These are phyloP conservation scores for Acleris laterana DNA, from an alignment of 2,888 invertebrate genomes.

Conservation along the genomic window DNA sequence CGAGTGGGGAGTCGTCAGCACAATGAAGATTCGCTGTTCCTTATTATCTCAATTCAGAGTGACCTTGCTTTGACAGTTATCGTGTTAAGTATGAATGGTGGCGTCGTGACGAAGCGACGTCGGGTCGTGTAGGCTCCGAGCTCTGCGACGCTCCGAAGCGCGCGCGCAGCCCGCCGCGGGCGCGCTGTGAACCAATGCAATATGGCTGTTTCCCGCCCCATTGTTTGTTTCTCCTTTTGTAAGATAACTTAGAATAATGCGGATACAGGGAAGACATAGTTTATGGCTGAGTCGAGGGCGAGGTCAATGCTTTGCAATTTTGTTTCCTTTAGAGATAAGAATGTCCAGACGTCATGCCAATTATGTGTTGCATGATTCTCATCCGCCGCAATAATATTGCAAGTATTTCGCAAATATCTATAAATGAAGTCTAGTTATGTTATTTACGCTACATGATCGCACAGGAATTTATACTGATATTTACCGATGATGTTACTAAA, in stretches of 20 bases:
- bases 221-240: constrained; percentile 39
- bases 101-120: constrained; percentile 19
- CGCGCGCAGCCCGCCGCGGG: constrained; percentile 24
- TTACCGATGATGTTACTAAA: too few species aligned
- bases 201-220: constrained; percentile 33
- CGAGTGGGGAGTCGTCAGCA: constrained; percentile 13
- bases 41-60: constrained; percentile 9
- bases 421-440: neutral
- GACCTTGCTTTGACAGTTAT: constrained; percentile 8
- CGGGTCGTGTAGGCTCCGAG: constrained; percentile 17
- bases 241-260: constrained; percentile 33
- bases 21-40: constrained; percentile 29
- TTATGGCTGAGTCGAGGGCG: constrained; percentile 24
- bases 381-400: neutral
- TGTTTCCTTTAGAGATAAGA: constrained; percentile 28
- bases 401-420: constrained; percentile 6
- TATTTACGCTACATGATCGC: too few species aligned
- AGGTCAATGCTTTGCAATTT: constrained; percentile 29
- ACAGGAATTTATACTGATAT: too few species aligned
- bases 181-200: constrained; percentile 26
- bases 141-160: constrained; percentile 19
- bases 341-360: constrained; percentile 8
- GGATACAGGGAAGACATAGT: constrained; percentile 30
- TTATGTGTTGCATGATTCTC: constrained; percentile 1
- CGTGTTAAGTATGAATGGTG: constrained; percentile 13